Percentiles rank a stretch among this genome's conserved stretches.
These are phyloP conservation scores for Sebastolobus altivelis DNA, from an alignment of 2,797 vertebrate species.

Conservation along the genomic window DNA sequence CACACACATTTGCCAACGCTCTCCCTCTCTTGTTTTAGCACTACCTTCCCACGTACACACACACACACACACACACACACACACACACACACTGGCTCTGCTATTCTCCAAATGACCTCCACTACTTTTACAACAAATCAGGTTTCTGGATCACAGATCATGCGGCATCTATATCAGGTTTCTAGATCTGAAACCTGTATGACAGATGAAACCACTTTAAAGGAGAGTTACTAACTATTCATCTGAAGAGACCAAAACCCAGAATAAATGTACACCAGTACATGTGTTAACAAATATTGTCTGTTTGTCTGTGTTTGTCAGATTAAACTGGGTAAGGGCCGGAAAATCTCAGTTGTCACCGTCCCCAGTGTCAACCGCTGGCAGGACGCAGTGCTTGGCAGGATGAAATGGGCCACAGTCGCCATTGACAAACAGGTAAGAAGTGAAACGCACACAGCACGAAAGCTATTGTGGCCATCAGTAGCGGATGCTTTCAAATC, in stretches of 20 bases:
- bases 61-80: no score
- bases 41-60: no score
- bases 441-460: not conserved
- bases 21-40: no score
- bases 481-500: not conserved
- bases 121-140: no score
- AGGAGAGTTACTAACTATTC: not conserved
- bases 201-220: not conserved
- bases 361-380: constrained; percentile 57
- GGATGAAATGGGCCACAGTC: constrained; percentile 63
- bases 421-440: constrained; percentile 58
- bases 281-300: not conserved
- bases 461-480: not conserved
- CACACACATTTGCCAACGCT: no score
- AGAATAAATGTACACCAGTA: not conserved
- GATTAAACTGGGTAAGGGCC: constrained; percentile 30
- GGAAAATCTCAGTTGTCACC: constrained; percentile 31
- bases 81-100: no score
- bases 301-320: constrained; percentile 13
- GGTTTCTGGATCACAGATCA: no score
- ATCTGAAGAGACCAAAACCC: not conserved
- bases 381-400: constrained; percentile 65
- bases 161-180: no score
- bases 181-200: no score
- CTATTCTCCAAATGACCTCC: no score